Base-by-base conservation (phyloP, 2,797 vertebrate species). In the Tapirus indicus region DNA sequence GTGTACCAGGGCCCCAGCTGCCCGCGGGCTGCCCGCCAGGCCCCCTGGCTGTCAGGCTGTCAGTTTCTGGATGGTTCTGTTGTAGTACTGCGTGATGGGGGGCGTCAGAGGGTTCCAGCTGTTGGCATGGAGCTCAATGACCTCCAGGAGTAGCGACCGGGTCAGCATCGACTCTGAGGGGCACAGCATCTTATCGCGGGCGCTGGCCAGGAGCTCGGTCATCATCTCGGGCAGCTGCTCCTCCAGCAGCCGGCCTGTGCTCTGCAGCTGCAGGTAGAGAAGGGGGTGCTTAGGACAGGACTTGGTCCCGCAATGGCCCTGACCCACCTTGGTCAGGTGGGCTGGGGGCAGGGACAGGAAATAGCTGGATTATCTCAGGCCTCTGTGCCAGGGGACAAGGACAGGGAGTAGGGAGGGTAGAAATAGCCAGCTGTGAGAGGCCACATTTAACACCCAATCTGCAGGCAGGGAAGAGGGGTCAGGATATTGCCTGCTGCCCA, bases 201-300 rank as follows among this genome's bases (percentile, higher is more conserved):
- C 99, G 0, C 99, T 98, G 0, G 99, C 99, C 93, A 99, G 98
- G 91, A 99, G 99, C 98, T 99, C 99, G 0, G 99, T 99, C 99
- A 99, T 99, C 99, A 99, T 99, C 98, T 99, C 99, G 0, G 99
- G 99, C 98, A 99, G 99, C 99, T 99, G 99, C 97, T 99, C 99
- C 98, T 99, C 99, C 98, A 99, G 99, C 95, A 99, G 99, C 71
- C 99, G 99, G 71, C 99, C 99, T 0, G 99, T 99, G 98, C 99
- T 99, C 98, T 99, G 99, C 98, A 99, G 98, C 99, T 99, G 99
- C 77, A 6, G 11, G 97, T 83, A 94, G 69, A 98, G 96, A 97
- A 62, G 66, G 20, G 89, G 66, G 68, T 11, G 25, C 82, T 96
- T 80, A 96, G 96, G 69, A 29, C 1, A 6, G 16, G 12, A 7